Evolutionary conservation across 2,113 vertebrate genomes (phyloP).

Genomic region (Crocuta crocuta): DNA sequence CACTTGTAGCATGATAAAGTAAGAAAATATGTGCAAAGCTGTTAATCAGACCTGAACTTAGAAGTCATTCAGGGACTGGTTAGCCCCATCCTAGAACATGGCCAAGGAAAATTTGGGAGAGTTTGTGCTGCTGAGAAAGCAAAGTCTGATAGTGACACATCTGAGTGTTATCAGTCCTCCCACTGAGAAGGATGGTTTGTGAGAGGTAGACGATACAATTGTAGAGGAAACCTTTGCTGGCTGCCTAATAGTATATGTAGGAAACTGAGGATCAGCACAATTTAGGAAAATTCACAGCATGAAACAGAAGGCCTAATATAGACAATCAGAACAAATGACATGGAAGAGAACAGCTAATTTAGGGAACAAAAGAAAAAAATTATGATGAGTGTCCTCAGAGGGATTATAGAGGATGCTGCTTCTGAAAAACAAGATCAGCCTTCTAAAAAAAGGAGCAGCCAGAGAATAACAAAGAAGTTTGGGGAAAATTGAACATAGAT

Average conservation of each 20-base stretch:
- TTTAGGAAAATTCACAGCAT: constrained; percentile 63
- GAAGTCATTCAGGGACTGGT: background rate
- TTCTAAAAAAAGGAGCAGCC: constrained; percentile 33
- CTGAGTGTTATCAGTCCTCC: background rate
- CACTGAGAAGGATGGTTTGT: background rate
- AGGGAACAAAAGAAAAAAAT: constrained; percentile 62
- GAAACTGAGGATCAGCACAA: constrained; percentile 56
- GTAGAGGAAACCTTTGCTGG: background rate
- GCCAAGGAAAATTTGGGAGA: background rate
- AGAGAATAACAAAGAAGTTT: constrained; percentile 2
- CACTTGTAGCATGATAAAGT: background rate
- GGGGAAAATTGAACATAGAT: background rate
- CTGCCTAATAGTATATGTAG: background rate
- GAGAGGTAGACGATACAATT: background rate
- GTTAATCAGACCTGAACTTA: background rate
- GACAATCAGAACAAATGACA: constrained; percentile 60
- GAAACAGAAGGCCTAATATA: constrained; percentile 31
- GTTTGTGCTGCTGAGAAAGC: background rate
- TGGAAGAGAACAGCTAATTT: constrained; percentile 69
- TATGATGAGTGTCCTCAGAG: constrained; percentile 56
- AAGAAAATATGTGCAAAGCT: background rate
- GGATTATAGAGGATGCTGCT: background rate
- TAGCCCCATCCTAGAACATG: background rate
- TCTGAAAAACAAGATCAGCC: constrained; percentile 48
- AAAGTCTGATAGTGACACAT: background rate